Percentiles rank a stretch among this genome's conserved stretches.
Conservation (phyloP, 2,113 vertebrate species). For the Sterrhoptilus dennistouni region DNA sequence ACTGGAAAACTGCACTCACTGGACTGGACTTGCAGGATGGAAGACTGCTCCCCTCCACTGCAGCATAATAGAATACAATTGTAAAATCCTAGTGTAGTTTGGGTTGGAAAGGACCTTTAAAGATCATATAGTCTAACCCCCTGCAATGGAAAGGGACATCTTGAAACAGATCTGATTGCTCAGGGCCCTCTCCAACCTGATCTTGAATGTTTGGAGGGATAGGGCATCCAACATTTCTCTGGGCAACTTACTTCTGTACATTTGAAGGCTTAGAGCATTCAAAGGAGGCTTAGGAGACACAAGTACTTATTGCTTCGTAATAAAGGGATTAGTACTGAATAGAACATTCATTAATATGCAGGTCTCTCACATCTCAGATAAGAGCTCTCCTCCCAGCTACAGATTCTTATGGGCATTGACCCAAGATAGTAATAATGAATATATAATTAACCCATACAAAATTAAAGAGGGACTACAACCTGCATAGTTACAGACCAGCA, state of each 20-base stretch:
- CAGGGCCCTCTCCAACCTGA: neutral
- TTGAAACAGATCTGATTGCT: neutral
- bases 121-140: accelerated
- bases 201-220: neutral
- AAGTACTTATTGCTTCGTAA: neutral
- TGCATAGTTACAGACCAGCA: neutral
- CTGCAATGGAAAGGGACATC: neutral
- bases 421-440: neutral
- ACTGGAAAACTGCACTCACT: neutral
- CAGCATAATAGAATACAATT: neutral
- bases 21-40: neutral
- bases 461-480: neutral
- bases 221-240: neutral
- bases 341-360: neutral
- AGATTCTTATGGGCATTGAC: neutral
- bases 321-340: neutral
- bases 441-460: neutral
- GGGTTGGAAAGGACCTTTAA: neutral
- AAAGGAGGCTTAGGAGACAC: neutral
- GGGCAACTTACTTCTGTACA: neutral
- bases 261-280: neutral
- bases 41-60: neutral
- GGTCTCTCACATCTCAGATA: neutral
- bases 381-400: neutral
- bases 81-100: neutral